Percentiles rank a stretch among this genome's conserved stretches.
These are phyloP conservation scores for Bolinopsis microptera DNA, from an alignment of 37 sponge, comb jelly and placozoan species.

Conservation along the genomic window DNA sequence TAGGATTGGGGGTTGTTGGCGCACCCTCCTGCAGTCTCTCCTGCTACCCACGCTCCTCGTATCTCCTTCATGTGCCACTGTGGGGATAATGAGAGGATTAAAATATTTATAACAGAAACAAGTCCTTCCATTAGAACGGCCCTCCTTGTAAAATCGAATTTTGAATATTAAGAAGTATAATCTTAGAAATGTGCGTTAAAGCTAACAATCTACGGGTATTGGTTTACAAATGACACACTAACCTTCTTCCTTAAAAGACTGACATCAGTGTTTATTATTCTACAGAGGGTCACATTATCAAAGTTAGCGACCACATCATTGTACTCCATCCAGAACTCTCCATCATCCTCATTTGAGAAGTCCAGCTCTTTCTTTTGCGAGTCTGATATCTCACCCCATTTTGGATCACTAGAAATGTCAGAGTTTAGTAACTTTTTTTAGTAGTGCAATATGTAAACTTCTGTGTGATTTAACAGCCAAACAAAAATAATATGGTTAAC, in stretches of 20 bases:
- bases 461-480: too few relatives aligned
- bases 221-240: too few relatives aligned
- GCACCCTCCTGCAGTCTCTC: constrained; percentile 1
- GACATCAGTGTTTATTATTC: not conserved
- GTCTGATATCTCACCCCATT: not conserved
- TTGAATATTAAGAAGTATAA: too few relatives aligned
- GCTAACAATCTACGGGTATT: too few relatives aligned
- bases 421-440: too few relatives aligned
- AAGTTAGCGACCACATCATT: not conserved
- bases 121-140: too few relatives aligned
- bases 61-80: not conserved
- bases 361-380: constrained; percentile 31
- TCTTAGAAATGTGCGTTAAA: too few relatives aligned
- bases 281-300: constrained; percentile 16
- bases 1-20: not conserved
- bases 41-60: not conserved
- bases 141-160: too few relatives aligned
- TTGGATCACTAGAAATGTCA: constrained; percentile 5
- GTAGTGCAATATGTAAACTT: too few relatives aligned
- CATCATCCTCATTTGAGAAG: constrained; percentile 34
- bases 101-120: too few relatives aligned
- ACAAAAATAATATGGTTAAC: too few relatives aligned
- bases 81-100: not conserved
- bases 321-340: constrained; percentile 59
- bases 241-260: not conserved